Conservation (phyloP, 1,140 invertebrate genomes). For the Globodera ellingtonae region DNA sequence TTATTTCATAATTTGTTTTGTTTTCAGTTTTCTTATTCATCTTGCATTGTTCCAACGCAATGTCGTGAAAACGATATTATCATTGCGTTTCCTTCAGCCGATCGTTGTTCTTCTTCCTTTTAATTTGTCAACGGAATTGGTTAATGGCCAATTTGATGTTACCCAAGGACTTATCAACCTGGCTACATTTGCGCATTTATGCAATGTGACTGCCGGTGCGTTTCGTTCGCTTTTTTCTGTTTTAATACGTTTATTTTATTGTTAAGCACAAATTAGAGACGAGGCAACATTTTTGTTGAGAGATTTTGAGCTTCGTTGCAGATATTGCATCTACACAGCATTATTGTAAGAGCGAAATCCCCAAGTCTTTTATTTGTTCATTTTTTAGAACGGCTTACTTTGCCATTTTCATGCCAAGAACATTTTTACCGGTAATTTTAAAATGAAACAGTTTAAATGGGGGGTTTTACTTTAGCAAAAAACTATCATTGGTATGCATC, state of each 20-base stretch:
- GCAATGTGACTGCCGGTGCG: slow-evolving; percentile 21
- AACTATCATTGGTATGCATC: slow-evolving; percentile 67
- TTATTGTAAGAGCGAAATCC: slow-evolving; percentile 68
- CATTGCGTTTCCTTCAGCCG: neutral
- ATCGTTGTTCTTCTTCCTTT: neutral
- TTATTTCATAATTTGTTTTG: slow-evolving; percentile 12
- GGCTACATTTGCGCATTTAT: slow-evolving; percentile 22
- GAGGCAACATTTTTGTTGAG: slow-evolving; percentile 39
- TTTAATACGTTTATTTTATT: slow-evolving; percentile 11
- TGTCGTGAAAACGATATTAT: neutral
- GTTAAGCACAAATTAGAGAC: slow-evolving; percentile 27
- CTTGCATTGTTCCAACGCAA: slow-evolving; percentile 12
- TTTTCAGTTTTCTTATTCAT: slow-evolving; percentile 21
- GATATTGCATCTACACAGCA: slow-evolving; percentile 85
- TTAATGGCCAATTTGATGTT: neutral
- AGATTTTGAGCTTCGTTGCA: slow-evolving; percentile 85
- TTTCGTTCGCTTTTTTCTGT: slow-evolving; percentile 5
- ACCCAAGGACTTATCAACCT: neutral
- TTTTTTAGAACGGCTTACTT: slow-evolving; percentile 78
- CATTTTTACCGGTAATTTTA: slow-evolving; percentile 77
- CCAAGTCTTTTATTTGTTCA: neutral
- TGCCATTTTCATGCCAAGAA: slow-evolving; percentile 83
- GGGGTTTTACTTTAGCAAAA: slow-evolving; percentile 30
- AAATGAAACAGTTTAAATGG: neutral
- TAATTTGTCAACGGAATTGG: neutral